phyloP scores from a whole-genome alignment of 2,888 invertebrate genomes.

The Lathronympha strigana region DNA sequence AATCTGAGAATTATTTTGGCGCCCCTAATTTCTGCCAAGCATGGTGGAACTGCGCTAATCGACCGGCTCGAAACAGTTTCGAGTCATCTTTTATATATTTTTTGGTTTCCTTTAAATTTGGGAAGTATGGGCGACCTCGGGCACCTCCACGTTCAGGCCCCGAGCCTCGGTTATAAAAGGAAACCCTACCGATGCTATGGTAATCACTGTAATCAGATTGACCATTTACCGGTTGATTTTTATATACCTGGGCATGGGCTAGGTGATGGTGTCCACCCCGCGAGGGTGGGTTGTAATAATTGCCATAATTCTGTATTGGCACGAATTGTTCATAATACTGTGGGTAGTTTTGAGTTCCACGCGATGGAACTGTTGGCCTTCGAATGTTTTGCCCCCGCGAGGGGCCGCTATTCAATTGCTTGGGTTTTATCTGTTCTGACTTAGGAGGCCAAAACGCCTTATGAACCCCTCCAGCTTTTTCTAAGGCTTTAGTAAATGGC shows the following conservation, averaged over 20 bases:
- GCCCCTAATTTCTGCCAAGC: constrained; percentile 42
- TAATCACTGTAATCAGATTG: background rate
- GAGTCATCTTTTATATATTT: constrained; percentile 41
- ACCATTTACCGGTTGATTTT: background rate
- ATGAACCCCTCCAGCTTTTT: constrained; percentile 32
- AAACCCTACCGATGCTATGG: constrained; percentile 3
- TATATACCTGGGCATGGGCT: background rate
- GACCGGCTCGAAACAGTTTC: constrained; percentile 37
- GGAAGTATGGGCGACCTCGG: background rate
- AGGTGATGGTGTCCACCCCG: constrained; percentile 27
- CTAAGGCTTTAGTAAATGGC: constrained; percentile 16
- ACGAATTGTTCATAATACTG: constrained; percentile 8
- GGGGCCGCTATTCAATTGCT: constrained; percentile 24
- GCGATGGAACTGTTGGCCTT: constrained; percentile 35
- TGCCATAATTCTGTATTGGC: background rate
- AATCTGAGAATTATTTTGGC: constrained; percentile 37
- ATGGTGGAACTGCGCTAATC: constrained; percentile 27
- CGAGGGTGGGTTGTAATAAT: constrained; percentile 34
- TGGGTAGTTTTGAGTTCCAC: constrained; percentile 22
- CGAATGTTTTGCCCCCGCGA: constrained; percentile 36
- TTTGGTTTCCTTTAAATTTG: constrained; percentile 7
- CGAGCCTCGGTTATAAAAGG: constrained; percentile 24
- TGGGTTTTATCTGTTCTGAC: background rate
- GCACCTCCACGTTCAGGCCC: constrained; percentile 3
- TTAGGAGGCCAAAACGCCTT: constrained; percentile 25